Evolutionary conservation across 2,888 invertebrate species (phyloP), one percentile per base, ranked within the genome.

Genomic region (Sphecodes monilicornis): DNA sequence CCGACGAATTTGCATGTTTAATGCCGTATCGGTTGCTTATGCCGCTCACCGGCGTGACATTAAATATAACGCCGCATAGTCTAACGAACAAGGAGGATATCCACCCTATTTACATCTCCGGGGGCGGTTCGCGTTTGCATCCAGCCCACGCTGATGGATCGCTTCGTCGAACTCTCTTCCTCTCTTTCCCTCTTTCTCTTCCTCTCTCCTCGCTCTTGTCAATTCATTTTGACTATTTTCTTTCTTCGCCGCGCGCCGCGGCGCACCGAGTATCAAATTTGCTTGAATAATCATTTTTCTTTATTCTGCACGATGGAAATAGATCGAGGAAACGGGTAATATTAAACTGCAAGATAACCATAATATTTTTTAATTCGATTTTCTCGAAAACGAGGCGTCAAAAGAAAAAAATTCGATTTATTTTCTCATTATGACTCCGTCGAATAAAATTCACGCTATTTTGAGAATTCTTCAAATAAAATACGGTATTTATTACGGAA

Each of bases 1-100:
- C 91, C 85, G 78, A 82, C 82, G 88, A 91, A 93, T 93, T 93
- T 93, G 92, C 93, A 93, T 93, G 88, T 90, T 92, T 92, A 91
- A 93, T 90, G 90, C 85, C 84, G 82, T 91, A 91, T 91, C 91
- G 91, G 91, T 91, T 91, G 91, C 89, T 90, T 88, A 79, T 79
- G 82, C 88, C 77, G 85, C 84, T 75, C 88, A 64, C 87, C 88
- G 83, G 64, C 86, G 87, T 87, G 89, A 91, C 91, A 91, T 91
- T 91, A 90, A 90, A 90, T 90, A 90, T 87, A 90, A 76, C 75
- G 68, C 76, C 70, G 36, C 73, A 66, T 43, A 29, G 69, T 76
- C 57, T 80, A 80, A 84, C 85, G 76, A 82, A 85, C 75, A 66
- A 66, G 74, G 54, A 46, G 82, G 36, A 32, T 57, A 66, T 79